Evolutionary conservation across 2,888 invertebrate species (phyloP).

Genomic region (Minunthozetes semirufus): DNA sequence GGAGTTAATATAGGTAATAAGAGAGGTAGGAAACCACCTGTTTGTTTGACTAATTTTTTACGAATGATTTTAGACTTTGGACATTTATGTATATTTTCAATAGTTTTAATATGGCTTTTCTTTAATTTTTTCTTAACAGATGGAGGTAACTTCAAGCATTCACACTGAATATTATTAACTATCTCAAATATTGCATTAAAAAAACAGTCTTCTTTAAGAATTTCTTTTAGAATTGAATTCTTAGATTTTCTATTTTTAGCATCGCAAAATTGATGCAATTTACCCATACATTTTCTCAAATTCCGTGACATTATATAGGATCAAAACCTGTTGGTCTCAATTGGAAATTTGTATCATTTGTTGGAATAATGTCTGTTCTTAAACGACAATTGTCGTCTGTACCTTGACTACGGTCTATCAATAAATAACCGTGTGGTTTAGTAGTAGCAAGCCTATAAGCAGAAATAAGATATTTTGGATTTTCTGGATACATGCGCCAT

Average conservation of each 20-base stretch:
- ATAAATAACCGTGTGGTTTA: constrained; percentile 40
- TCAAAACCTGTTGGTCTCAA: background rate
- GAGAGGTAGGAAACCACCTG: constrained; percentile 34
- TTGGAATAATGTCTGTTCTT: constrained; percentile 3
- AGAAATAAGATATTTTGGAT: constrained; percentile 23
- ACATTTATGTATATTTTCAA: background rate
- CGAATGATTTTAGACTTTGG: background rate
- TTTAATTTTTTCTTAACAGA: constrained; percentile 20
- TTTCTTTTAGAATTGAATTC: background rate
- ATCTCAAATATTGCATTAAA: constrained; percentile 32
- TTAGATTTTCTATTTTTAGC: background rate
- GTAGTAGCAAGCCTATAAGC: constrained; percentile 40
- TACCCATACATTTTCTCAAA: background rate
- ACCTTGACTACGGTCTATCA: constrained; percentile 40
- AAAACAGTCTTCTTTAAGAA: background rate
- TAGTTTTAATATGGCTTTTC: constrained; percentile 14
- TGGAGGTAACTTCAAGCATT: constrained; percentile 12
- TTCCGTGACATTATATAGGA: constrained; percentile 25
- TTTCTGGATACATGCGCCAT: constrained; percentile 28
- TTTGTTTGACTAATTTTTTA: constrained; percentile 16
- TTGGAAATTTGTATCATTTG: constrained; percentile 20
- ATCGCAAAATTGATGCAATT: background rate
- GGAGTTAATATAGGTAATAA: constrained; percentile 26
- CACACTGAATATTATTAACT: constrained; percentile 28
- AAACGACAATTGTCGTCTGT: constrained; percentile 38